Evolutionary conservation across 1,140 invertebrate species (phyloP).

Genomic region (Drosophila trapezifrons): DNA sequence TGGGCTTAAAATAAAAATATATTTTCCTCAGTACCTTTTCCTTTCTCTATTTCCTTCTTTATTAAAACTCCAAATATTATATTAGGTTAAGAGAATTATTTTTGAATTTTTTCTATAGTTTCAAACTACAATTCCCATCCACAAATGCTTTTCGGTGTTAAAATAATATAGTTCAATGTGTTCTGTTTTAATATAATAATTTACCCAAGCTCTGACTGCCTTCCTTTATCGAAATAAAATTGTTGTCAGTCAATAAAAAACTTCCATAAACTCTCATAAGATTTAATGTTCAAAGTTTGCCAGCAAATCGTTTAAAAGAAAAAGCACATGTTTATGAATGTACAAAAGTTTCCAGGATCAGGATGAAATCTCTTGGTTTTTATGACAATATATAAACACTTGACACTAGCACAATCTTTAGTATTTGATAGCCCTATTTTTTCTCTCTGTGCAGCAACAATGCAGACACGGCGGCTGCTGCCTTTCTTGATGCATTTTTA

Average conservation of each 20-base stretch:
- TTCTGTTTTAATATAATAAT: not conserved
- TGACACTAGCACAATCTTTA: not conserved
- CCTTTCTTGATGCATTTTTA: constrained; percentile 69
- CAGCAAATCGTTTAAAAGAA: not conserved
- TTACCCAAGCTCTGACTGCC: not conserved
- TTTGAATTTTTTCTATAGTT: not conserved
- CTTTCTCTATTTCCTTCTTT: no score
- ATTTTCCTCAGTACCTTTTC: no score
- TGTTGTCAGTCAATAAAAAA: not conserved
- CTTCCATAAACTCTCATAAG: no score
- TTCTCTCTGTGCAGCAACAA: constrained; percentile 7
- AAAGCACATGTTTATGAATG: constrained; percentile 16
- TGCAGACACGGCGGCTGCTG: constrained; percentile 41
- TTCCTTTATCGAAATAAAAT: not conserved
- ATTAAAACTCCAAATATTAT: not conserved
- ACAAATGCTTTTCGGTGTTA: no score
- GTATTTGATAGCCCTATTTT: not conserved
- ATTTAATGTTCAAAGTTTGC: constrained; percentile 5
- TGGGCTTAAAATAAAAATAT: no score
- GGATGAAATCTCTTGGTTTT: not conserved
- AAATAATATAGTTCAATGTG: not conserved
- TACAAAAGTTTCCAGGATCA: not conserved
- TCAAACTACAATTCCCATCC: not conserved
- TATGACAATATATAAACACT: not conserved
- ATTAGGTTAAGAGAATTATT: no score